Percentiles rank a stretch among this genome's conserved stretches.
phyloP scores from a whole-genome alignment of 2,797 vertebrate species.

The Gallinago solitaria region DNA sequence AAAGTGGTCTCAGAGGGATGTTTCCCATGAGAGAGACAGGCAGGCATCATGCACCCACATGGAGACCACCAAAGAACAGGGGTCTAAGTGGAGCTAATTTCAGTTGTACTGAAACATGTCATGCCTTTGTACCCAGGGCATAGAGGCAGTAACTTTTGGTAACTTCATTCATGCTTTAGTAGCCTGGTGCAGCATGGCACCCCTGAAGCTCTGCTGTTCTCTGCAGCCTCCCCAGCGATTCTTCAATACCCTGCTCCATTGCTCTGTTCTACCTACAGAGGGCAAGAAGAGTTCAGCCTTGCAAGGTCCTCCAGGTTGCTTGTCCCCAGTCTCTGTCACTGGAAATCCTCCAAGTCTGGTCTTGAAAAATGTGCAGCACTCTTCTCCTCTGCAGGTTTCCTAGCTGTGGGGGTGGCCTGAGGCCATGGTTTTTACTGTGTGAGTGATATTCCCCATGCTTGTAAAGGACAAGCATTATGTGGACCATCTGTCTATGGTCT shows the following conservation, averaged over 20 bases:
- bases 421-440: background rate
- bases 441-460: background rate
- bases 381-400: background rate
- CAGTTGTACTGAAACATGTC: background rate
- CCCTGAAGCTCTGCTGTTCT: background rate
- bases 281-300: background rate
- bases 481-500: slow-evolving; percentile 27
- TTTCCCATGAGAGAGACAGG: background rate
- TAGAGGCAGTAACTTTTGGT: fast-evolving
- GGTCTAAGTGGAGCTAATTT: background rate
- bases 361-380: background rate
- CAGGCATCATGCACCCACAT: fast-evolving
- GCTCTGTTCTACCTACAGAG: background rate
- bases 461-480: slow-evolving; percentile 2
- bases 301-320: background rate
- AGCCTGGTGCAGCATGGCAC: fast-evolving
- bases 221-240: fast-evolving
- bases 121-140: fast-evolving
- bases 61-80: background rate
- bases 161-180: background rate
- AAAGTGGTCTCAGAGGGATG: background rate
- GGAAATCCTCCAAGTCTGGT: background rate
- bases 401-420: background rate
- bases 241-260: background rate
- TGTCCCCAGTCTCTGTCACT: background rate